Conservation (phyloP, 2,888 invertebrate genomes). For the Amphipyra tragopoginis region DNA sequence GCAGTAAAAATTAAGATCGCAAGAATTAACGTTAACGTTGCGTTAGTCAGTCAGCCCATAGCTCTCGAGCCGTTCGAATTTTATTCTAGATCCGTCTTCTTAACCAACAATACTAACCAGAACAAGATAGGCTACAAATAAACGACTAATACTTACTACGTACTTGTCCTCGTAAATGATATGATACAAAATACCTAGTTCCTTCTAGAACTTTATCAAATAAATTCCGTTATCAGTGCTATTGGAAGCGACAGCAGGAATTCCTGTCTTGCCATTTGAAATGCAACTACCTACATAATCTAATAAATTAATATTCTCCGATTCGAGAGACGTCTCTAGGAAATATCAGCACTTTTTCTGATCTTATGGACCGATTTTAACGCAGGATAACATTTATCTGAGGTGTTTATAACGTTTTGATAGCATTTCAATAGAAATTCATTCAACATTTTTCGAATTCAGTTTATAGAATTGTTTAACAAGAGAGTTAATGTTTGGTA, state of each 20-base stretch:
- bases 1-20: too few relatives aligned
- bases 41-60: too few relatives aligned
- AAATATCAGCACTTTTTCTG: slow-evolving; percentile 11
- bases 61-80: too few relatives aligned
- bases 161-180: background rate
- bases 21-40: too few relatives aligned
- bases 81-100: too few relatives aligned
- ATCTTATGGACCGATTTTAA: background rate
- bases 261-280: slow-evolving; percentile 15
- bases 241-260: slow-evolving; percentile 22
- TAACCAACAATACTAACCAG: background rate
- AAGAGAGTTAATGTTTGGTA: too few relatives aligned
- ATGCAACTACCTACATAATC: slow-evolving; percentile 3
- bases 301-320: slow-evolving; percentile 11
- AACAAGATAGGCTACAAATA: slow-evolving; percentile 3
- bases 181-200: slow-evolving; percentile 5
- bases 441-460: too few relatives aligned
- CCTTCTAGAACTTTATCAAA: slow-evolving; percentile 17
- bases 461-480: too few relatives aligned
- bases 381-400: too few relatives aligned
- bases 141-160: too few relatives aligned
- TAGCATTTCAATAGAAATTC: too few relatives aligned
- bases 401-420: too few relatives aligned
- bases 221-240: slow-evolving; percentile 30
- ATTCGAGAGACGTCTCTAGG: background rate